Percentiles rank a stretch among this genome's conserved stretches.
These are phyloP conservation scores for Enteromius anoplus DNA, from an alignment of 2,797 vertebrate genomes.

Conservation along the genomic window DNA sequence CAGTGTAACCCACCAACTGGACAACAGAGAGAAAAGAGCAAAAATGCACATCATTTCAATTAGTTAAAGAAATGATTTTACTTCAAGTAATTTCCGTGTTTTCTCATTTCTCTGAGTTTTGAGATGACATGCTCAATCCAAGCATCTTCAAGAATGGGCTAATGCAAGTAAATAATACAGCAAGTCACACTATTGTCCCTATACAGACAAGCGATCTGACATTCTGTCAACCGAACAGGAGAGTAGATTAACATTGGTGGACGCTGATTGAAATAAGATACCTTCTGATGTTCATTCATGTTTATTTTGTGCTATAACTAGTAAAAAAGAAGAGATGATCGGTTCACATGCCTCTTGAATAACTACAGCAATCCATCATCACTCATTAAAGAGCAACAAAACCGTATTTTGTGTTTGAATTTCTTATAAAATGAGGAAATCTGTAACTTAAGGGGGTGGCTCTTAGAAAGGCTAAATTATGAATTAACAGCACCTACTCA, in stretches of 20 bases:
- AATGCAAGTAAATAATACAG: neutral
- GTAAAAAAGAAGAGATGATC: neutral
- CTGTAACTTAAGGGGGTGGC: neutral
- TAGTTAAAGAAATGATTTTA: neutral
- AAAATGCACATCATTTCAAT: neutral
- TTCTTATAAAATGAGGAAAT: neutral
- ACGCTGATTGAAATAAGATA: neutral
- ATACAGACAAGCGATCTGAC: too few species aligned
- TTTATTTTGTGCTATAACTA: neutral
- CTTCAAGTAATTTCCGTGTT: neutral
- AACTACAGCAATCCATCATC: too few species aligned
- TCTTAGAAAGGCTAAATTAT: neutral
- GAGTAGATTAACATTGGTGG: too few species aligned
- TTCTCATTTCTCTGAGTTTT: neutral
- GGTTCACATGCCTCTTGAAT: too few species aligned
- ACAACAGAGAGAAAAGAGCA: constrained; percentile 42
- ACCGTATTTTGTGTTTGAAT: neutral
- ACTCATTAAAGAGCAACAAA: neutral
- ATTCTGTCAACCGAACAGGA: too few species aligned
- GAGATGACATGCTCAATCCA: too few species aligned
- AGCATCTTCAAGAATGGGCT: too few species aligned
- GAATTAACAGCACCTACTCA: neutral
- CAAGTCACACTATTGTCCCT: neutral
- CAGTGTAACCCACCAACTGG: constrained; percentile 87
- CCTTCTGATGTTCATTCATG: neutral